Evolutionary conservation across 2,113 vertebrate species (phyloP), one percentile per base, ranked within the genome.

Genomic region (Neodontobutis hainanensis): DNA sequence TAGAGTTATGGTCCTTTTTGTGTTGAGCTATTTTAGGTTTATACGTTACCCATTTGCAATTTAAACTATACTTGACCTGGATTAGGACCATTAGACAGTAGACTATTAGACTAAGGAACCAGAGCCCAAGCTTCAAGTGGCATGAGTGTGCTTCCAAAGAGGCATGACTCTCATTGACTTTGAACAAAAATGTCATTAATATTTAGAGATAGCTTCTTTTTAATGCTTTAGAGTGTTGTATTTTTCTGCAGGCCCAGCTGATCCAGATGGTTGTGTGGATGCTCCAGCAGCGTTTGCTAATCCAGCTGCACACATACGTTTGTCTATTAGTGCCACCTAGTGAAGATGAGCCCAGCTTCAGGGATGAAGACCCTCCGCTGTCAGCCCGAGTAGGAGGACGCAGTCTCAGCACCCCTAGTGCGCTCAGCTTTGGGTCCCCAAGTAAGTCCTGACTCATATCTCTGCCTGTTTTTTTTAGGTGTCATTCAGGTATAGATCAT

Each of bases 221-320:
- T 27, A 27, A 27, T 27, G 19, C 19, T 27, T 27, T 27, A 27
- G 19, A 27, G 19, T 27, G 19, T 27, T 27, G 19, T 35, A 19
- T 81, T 38, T 43, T 61, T 62, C 46, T 60, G 16, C 89, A 99
- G 97, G 95, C 95, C 1, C 95, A 96, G 90, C 92, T 99, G n/a
- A 95, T 99, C 55, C 97, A 97, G 85, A 98, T 98, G 97, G 97
- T 99, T 84, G 94, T 98, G 57, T 99, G 97, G 97, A 95, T 99
- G 96, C 94, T 99, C 0, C 97, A 99, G 83, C 94, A 80, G 48
- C 90, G 96, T 14, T 93, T 98, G 8, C 93, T 99, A 8, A 94
- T 97, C 68, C 97, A 99, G 90, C 92, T 99, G 14, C 97, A 99
- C 89, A 99, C 97, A 0, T 99, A 97, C 0, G 96, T 95, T 15